A percentile compares a stretch with the other conserved stretches of the same genome.
These are phyloP conservation scores for Parthenolecanium corni DNA, from an alignment of 2,888 invertebrate genomes.

Conservation along the genomic window DNA sequence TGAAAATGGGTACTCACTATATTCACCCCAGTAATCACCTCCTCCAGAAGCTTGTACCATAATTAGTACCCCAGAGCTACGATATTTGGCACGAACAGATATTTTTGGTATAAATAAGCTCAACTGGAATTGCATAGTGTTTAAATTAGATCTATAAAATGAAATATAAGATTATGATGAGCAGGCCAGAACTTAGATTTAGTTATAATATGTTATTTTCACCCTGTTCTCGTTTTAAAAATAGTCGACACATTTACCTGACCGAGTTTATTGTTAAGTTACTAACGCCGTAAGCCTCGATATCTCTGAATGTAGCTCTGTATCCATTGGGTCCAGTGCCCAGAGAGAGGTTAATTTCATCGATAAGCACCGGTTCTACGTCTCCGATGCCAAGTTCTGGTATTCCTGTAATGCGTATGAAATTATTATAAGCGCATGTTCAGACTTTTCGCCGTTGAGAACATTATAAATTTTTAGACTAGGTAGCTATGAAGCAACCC, in stretches of 20 bases:
- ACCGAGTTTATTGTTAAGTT: constrained; percentile 67
- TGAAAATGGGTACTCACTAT: constrained; percentile 47
- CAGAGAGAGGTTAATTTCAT: constrained; percentile 66
- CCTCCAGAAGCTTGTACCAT: constrained; percentile 72
- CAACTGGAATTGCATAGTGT: constrained; percentile 68
- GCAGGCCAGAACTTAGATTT: too few relatives aligned
- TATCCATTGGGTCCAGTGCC: constrained; percentile 74
- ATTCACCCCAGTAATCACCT: constrained; percentile 82
- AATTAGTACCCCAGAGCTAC: constrained; percentile 66
- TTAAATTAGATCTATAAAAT: constrained; percentile 61
- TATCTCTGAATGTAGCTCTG: constrained; percentile 65
- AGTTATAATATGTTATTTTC: too few relatives aligned
- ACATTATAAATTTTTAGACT: too few relatives aligned
- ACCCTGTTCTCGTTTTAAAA: too few relatives aligned
- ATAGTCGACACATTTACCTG: constrained; percentile 52
- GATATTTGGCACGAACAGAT: constrained; percentile 63
- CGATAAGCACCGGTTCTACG: constrained; percentile 68
- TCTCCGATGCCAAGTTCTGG: constrained; percentile 53
- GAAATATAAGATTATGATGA: neutral
- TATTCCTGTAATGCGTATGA: constrained; percentile 54
- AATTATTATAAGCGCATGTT: too few relatives aligned
- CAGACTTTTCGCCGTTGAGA: too few relatives aligned
- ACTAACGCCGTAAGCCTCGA: constrained; percentile 68
- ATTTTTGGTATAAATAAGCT: constrained; percentile 69
- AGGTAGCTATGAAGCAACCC: too few relatives aligned